phyloP scores from a whole-genome alignment of 2,113 vertebrate species.

The Rhinopithecus roxellana region DNA sequence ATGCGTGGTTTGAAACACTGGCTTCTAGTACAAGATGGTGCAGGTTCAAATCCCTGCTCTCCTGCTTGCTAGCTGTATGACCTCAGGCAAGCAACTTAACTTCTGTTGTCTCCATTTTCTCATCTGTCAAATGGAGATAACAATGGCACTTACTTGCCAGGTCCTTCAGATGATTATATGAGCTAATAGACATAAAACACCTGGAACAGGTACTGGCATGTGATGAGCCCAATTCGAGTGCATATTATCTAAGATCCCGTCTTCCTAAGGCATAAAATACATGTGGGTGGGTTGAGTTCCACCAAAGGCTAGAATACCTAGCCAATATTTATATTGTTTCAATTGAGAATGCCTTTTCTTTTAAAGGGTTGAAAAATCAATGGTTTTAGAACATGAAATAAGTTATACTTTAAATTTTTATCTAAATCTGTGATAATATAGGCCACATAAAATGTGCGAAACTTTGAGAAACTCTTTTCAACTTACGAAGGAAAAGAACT shows the following conservation, averaged over 20 bases:
- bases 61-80: background rate
- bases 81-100: background rate
- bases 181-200: background rate
- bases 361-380: background rate
- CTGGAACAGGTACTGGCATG: too few relatives aligned
- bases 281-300: background rate
- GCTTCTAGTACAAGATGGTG: background rate
- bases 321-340: background rate
- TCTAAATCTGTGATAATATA: background rate
- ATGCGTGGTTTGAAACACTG: background rate
- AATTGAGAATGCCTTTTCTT: background rate
- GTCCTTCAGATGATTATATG: background rate
- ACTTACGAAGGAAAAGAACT: background rate
- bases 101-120: background rate
- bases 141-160: background rate
- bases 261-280: background rate
- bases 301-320: background rate
- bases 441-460: background rate
- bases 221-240: background rate
- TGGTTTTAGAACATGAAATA: background rate
- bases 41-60: background rate
- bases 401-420: conserved; percentile 14
- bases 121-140: background rate
- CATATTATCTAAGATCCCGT: background rate
- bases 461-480: background rate